Conservation (phyloP, 2,888 invertebrate genomes). For the Drosophila kanekoi region DNA sequence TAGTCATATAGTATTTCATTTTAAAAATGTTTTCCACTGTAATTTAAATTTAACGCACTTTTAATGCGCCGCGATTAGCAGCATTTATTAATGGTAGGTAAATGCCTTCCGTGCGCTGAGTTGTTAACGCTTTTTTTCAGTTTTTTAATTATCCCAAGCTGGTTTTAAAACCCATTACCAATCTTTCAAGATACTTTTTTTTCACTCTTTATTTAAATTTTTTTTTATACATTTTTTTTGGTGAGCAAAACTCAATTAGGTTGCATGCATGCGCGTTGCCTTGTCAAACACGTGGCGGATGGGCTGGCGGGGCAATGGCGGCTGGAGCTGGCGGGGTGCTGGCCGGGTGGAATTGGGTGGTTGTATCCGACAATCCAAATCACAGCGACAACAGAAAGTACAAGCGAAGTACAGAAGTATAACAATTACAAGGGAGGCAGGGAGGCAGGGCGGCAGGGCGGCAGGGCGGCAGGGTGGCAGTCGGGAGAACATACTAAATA, state of each 20-base stretch:
- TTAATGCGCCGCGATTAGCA: slow-evolving; percentile 54
- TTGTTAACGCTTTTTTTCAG: slow-evolving; percentile 3
- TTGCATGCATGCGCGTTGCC: slow-evolving; percentile 76
- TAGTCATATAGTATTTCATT: no score
- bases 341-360: neutral
- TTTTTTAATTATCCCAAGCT: slow-evolving; percentile 43
- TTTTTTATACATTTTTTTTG: slow-evolving; percentile 16
- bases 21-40: slow-evolving; percentile 30
- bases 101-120: slow-evolving; percentile 37
- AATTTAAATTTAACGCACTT: slow-evolving; percentile 37
- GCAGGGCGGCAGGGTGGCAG: neutral
- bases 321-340: neutral
- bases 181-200: slow-evolving; percentile 37
- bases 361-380: slow-evolving; percentile 65
- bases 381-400: slow-evolving; percentile 80
- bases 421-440: slow-evolving; percentile 63
- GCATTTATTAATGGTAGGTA: slow-evolving; percentile 48
- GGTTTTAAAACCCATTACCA: slow-evolving; percentile 39
- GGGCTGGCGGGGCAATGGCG: slow-evolving; percentile 1
- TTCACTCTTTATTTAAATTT: slow-evolving; percentile 8
- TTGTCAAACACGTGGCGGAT: slow-evolving; percentile 72
- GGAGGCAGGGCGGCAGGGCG: neutral
- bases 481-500: slow-evolving; percentile 62
- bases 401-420: slow-evolving; percentile 66
- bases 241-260: slow-evolving; percentile 73